These are phyloP conservation scores for Xenotilapia caudafasciata DNA, from an alignment of 2,113 vertebrate species.

Conservation along the genomic window DNA sequence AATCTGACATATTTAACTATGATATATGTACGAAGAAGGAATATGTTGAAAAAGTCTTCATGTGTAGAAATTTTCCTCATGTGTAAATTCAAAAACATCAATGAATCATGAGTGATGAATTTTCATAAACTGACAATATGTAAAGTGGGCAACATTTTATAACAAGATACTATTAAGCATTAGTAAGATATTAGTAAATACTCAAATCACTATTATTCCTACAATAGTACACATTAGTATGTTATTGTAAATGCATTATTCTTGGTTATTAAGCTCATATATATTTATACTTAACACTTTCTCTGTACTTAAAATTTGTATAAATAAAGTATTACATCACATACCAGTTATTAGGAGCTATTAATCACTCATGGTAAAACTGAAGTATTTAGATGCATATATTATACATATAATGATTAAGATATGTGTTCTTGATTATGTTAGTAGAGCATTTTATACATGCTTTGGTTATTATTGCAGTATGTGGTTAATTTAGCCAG, in stretches of 20 bases:
- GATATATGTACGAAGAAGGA: not conserved
- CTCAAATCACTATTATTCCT: not conserved
- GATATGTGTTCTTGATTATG: not conserved
- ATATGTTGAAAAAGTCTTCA: not conserved
- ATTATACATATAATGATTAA: not conserved
- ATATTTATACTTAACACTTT: not conserved
- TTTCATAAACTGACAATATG: not conserved
- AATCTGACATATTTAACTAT: not conserved
- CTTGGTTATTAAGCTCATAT: not conserved
- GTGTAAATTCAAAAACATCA: not conserved
- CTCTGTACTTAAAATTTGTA: not conserved
- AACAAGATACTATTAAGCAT: not conserved
- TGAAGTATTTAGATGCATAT: not conserved
- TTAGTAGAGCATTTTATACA: not conserved
- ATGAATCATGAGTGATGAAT: not conserved
- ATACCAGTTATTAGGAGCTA: not conserved
- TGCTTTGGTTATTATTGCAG: not conserved
- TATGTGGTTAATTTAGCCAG: not conserved
- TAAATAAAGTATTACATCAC: not conserved
- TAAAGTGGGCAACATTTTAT: not conserved
- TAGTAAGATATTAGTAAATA: not conserved
- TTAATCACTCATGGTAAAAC: fast-evolving
- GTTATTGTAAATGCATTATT: not conserved
- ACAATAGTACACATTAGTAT: not conserved
- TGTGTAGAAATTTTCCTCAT: not conserved